These are phyloP conservation scores for Umimayanthus chanpuru DNA, from an alignment of 92 coral and sea anemone genomes.

Conservation along the genomic window DNA sequence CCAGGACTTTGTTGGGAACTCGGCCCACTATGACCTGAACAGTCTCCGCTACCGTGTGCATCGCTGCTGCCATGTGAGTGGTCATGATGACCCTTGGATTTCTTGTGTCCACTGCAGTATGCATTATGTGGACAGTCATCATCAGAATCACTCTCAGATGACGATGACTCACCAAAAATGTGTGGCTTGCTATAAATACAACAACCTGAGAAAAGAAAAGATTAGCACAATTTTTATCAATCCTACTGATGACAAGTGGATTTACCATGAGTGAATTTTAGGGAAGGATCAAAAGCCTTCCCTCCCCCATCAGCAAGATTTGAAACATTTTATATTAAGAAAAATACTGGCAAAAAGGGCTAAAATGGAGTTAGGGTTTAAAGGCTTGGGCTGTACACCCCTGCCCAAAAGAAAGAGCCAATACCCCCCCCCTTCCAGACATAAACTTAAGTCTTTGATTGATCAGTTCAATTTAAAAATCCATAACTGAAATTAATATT, in stretches of 20 bases:
- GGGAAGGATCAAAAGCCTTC: too few relatives aligned
- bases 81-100: conserved; percentile 57
- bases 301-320: too few relatives aligned
- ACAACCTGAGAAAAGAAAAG: conserved; percentile 67
- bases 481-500: too few relatives aligned
- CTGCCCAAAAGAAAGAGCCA: too few relatives aligned
- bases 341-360: too few relatives aligned
- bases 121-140: conserved; percentile 86
- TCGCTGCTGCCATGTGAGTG: conserved; percentile 40
- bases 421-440: too few relatives aligned
- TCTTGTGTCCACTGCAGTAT: conserved; percentile 94
- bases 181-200: conserved; percentile 95
- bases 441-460: too few relatives aligned
- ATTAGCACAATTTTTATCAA: not conserved
- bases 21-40: conserved; percentile 13
- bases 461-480: too few relatives aligned
- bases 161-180: conserved; percentile 93
- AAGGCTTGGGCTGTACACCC: too few relatives aligned
- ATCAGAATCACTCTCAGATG: conserved; percentile 94
- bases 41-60: conserved; percentile 32
- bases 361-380: too few relatives aligned
- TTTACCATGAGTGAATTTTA: too few relatives aligned
- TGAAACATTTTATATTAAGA: too few relatives aligned
- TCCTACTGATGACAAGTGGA: not conserved
- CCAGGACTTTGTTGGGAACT: not conserved